Percentiles rank a stretch among this genome's conserved stretches.
These are phyloP conservation scores for Aporophyla lueneburgensis DNA, from an alignment of 2,888 invertebrate genomes.

Conservation along the genomic window DNA sequence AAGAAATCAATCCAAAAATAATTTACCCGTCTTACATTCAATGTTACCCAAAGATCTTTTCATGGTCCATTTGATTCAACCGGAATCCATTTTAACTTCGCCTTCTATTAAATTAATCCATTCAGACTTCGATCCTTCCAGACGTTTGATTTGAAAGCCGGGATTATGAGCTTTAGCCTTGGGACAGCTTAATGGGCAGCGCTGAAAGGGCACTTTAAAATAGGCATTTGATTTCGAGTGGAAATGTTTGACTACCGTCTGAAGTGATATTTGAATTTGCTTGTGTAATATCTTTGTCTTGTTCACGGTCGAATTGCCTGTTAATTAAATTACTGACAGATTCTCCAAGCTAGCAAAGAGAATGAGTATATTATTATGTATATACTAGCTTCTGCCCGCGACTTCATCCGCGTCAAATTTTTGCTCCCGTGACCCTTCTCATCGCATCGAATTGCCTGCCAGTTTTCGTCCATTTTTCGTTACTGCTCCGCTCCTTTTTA, in stretches of 20 bases:
- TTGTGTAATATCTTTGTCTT: neutral
- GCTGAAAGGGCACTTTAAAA: slow-evolving; percentile 50
- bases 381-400: too few species aligned
- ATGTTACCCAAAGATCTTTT: slow-evolving; percentile 58
- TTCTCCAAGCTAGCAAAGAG: neutral
- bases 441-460: too few species aligned
- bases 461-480: too few species aligned
- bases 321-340: neutral
- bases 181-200: slow-evolving; percentile 45
- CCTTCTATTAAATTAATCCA: slow-evolving; percentile 66
- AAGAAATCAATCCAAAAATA: slow-evolving; percentile 36
- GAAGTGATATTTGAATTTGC: slow-evolving; percentile 22
- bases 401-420: too few species aligned
- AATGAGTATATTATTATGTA: too few species aligned
- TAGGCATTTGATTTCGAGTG: slow-evolving; percentile 31
- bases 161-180: slow-evolving; percentile 54
- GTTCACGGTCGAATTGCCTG: neutral
- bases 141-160: slow-evolving; percentile 61
- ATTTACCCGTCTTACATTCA: slow-evolving; percentile 45
- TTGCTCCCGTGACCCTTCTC: too few species aligned
- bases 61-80: slow-evolving; percentile 69
- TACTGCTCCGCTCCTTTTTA: too few species aligned
- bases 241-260: slow-evolving; percentile 14
- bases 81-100: slow-evolving; percentile 68
- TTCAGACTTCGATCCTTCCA: slow-evolving; percentile 61